phyloP scores from a whole-genome alignment of 2,113 vertebrate species.

The Myxocyprinus asiaticus region DNA sequence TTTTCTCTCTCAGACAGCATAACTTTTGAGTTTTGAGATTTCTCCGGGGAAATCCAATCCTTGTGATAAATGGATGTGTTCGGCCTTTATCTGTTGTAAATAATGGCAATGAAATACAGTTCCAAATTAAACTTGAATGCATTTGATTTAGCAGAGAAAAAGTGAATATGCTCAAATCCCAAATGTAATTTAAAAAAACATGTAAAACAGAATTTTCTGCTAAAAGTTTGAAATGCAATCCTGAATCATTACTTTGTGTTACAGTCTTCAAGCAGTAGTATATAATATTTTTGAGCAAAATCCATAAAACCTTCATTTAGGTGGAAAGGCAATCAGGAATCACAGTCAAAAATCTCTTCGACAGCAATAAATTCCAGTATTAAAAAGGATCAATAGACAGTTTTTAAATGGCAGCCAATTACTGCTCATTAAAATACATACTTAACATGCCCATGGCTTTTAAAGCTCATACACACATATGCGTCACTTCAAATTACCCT shows the following conservation, averaged over 20 bases:
- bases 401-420: constrained; percentile 43
- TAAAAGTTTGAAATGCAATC: constrained; percentile 18
- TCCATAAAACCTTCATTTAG: constrained; percentile 21
- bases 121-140: not conserved
- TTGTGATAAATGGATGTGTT: not conserved
- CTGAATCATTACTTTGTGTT: constrained; percentile 19
- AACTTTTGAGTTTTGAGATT: not conserved
- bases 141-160: constrained; percentile 18
- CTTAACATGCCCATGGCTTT: constrained; percentile 41
- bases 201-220: not conserved
- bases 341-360: constrained; percentile 26
- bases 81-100: constrained; percentile 13
- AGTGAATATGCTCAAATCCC: constrained; percentile 15
- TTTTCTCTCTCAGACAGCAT: not conserved
- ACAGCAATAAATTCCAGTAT: constrained; percentile 27
- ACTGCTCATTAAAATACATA: constrained; percentile 34
- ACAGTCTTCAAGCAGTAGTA: not conserved
- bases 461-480: constrained; percentile 46
- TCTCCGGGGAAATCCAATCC: constrained; percentile 13
- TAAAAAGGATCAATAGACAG: constrained; percentile 36
- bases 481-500: constrained; percentile 45
- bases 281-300: constrained; percentile 28
- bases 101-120: not conserved
- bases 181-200: constrained; percentile 17
- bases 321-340: constrained; percentile 8